These are phyloP conservation scores for Strigamia transsilvanica DNA, from an alignment of 2,888 invertebrate species.

Conservation along the genomic window DNA sequence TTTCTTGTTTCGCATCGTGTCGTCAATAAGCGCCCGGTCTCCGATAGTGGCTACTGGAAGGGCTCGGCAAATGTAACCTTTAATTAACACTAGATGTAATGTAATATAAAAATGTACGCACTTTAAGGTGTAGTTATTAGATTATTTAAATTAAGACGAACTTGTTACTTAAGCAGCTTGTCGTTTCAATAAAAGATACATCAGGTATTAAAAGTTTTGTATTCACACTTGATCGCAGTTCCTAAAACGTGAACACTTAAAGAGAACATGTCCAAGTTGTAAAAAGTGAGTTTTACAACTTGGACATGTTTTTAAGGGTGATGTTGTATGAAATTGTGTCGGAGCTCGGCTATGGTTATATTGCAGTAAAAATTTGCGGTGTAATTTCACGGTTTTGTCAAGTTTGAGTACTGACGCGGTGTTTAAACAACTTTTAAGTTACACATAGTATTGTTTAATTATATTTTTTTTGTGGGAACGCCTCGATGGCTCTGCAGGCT, in stretches of 20 bases:
- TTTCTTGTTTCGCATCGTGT: not conserved
- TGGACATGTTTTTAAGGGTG: not conserved
- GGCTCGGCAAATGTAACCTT: too few species aligned
- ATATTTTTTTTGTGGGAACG: not conserved
- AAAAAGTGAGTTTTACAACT: conserved; percentile 12
- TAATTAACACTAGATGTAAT: too few species aligned
- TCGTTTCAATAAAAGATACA: conserved; percentile 14
- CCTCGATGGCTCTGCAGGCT: not conserved
- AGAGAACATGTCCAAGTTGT: not conserved
- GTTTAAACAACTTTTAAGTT: not conserved
- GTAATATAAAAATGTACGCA: too few species aligned
- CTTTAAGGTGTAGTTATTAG: not conserved
- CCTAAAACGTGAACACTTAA: not conserved
- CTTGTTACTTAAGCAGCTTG: not conserved
- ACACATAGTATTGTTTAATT: not conserved
- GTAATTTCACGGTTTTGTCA: too few species aligned
- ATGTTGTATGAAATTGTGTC: not conserved
- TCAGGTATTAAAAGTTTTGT: conserved; percentile 17
- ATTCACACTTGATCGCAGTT: conserved; percentile 14
- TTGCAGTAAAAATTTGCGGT: too few species aligned
- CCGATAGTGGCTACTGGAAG: too few species aligned
- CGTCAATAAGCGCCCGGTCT: too few species aligned
- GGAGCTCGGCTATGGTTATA: too few species aligned
- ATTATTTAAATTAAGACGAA: not conserved
- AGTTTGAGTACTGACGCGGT: not conserved